Evolutionary conservation across 1,140 invertebrate species (phyloP).

Genomic region (Apis mellifera): Amel_HAv3.1 CM009936.2:15469001-15469500

Average conservation of each 20-base stretch:
- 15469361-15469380: neutral
- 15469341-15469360: neutral
- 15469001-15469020: neutral
- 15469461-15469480: neutral
- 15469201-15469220: no score
- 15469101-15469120: no score
- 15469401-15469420: neutral
- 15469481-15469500: neutral
- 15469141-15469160: no score
- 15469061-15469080: no score
- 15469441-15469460: neutral
- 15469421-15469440: neutral
- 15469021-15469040: neutral
- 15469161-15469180: no score
- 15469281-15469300: neutral
- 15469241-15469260: no score
- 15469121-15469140: no score
- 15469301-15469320: neutral
- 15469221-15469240: no score
- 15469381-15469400: neutral
- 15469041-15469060: no score
- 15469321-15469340: neutral
- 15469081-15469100: no score
- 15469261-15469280: no score
- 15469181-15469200: no score